Conservation (phyloP, 2,888 invertebrate genomes). For the Ormyrus rosae region DNA sequence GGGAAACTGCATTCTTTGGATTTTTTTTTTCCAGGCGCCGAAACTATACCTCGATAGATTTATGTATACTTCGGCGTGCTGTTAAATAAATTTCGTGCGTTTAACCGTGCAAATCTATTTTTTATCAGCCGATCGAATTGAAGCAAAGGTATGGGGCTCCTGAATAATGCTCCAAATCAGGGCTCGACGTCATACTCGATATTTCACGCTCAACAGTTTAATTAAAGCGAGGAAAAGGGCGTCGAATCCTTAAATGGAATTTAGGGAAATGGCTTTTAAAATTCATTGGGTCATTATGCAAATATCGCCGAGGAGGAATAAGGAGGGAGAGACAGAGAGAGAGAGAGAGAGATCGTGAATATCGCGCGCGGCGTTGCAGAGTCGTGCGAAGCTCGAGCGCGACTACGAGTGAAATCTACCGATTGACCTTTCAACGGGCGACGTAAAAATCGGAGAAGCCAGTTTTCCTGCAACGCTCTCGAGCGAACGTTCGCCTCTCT, state of each 20-base stretch:
- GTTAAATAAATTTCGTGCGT: too few species aligned
- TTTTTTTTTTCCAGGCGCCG: not conserved
- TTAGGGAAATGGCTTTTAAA: constrained; percentile 50
- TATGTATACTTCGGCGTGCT: too few species aligned
- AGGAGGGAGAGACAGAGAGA: not conserved
- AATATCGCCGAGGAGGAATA: constrained; percentile 25
- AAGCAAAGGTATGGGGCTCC: not conserved
- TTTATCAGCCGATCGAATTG: too few species aligned
- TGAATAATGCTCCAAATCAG: not conserved
- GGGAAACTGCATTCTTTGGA: constrained; percentile 19
- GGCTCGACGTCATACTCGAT: not conserved
- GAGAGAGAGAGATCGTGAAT: constrained; percentile 11
- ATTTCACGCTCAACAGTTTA: constrained; percentile 7
- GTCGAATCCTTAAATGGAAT: constrained; percentile 9
- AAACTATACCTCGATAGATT: too few species aligned
- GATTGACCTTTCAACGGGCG: constrained; percentile 72
- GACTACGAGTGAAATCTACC: constrained; percentile 73
- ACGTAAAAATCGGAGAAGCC: constrained; percentile 67
- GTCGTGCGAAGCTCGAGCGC: constrained; percentile 66
- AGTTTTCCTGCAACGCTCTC: constrained; percentile 63
- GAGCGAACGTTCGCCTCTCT: constrained; percentile 6
- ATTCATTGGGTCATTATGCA: constrained; percentile 57
- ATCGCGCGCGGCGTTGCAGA: constrained; percentile 45
- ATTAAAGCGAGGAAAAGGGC: constrained; percentile 19
- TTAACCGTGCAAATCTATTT: too few species aligned